Percentiles rank a stretch among this genome's conserved stretches.
phyloP scores from a whole-genome alignment of 2,888 invertebrate genomes.

The Arctia plantaginis region DNA sequence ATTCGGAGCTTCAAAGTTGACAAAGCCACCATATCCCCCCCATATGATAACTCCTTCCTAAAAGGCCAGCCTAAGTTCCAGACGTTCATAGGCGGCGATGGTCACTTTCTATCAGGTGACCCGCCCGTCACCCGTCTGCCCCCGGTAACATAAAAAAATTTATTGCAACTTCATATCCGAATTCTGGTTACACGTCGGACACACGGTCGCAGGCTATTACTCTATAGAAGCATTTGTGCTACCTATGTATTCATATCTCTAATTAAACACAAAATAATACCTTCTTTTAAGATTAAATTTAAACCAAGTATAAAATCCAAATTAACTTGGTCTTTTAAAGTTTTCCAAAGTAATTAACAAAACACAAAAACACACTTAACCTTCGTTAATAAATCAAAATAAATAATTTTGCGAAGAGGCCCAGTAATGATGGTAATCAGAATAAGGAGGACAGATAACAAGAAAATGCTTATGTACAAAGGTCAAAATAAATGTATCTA shows the following conservation, averaged over 20 bases:
- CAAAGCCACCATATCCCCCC: too few relatives aligned
- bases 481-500: slow-evolving; percentile 27
- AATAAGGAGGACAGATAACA: slow-evolving; percentile 31
- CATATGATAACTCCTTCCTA: too few relatives aligned
- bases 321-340: background rate
- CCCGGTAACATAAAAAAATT: too few relatives aligned
- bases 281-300: background rate
- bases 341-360: background rate
- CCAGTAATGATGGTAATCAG: slow-evolving; percentile 43
- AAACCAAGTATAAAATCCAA: background rate
- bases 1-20: too few relatives aligned
- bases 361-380: slow-evolving; percentile 7
- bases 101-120: too few relatives aligned
- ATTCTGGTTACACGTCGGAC: too few relatives aligned
- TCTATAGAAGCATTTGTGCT: background rate
- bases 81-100: too few relatives aligned
- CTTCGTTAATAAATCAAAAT: slow-evolving; percentile 21
- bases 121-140: too few relatives aligned
- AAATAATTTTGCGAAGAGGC: slow-evolving; percentile 24
- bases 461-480: slow-evolving; percentile 27
- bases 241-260: background rate
- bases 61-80: too few relatives aligned
- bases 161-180: too few relatives aligned
- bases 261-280: background rate
- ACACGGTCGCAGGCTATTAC: too few relatives aligned